These are phyloP conservation scores for Sebastes paucispinis DNA, from an alignment of 2,797 vertebrate genomes.

Conservation along the genomic window DNA sequence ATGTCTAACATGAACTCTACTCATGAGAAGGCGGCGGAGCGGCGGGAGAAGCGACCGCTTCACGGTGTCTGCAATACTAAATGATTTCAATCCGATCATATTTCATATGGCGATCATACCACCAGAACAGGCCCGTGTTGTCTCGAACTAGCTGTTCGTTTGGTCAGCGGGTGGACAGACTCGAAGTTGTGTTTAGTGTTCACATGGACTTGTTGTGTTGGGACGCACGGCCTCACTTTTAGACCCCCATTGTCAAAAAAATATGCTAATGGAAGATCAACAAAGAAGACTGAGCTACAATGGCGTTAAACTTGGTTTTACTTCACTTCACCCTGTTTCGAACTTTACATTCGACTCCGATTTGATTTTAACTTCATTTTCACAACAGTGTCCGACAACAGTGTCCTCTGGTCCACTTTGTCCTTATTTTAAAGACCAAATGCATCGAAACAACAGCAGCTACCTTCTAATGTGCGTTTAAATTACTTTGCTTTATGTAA, in stretches of 20 bases:
- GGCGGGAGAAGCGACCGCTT: no score
- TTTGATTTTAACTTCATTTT: neutral
- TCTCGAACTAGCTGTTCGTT: neutral
- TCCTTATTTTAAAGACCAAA: slow-evolving; percentile 5
- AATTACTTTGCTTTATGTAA: neutral
- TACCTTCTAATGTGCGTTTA: neutral
- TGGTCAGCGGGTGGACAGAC: neutral
- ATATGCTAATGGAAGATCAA: slow-evolving; percentile 95
- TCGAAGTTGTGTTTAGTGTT: neutral
- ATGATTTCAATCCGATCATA: no score
- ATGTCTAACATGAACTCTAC: neutral
- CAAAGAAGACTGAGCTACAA: slow-evolving; percentile 91
- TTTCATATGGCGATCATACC: no score
- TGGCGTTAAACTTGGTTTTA: slow-evolving; percentile 81
- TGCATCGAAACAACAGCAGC: neutral
- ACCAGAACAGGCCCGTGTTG: no score
- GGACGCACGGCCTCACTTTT: slow-evolving; percentile 50
- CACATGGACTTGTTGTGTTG: slow-evolving; percentile 19
- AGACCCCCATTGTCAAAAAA: slow-evolving; percentile 85
- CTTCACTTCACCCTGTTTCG: slow-evolving; percentile 2
- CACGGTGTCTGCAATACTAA: no score
- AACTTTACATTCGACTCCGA: neutral
- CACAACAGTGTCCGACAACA: neutral
- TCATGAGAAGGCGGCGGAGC: neutral
- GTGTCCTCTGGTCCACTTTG: neutral